Evolutionary conservation across 2,797 vertebrate species (phyloP).

Genomic region (Gouania willdenowi): DNA sequence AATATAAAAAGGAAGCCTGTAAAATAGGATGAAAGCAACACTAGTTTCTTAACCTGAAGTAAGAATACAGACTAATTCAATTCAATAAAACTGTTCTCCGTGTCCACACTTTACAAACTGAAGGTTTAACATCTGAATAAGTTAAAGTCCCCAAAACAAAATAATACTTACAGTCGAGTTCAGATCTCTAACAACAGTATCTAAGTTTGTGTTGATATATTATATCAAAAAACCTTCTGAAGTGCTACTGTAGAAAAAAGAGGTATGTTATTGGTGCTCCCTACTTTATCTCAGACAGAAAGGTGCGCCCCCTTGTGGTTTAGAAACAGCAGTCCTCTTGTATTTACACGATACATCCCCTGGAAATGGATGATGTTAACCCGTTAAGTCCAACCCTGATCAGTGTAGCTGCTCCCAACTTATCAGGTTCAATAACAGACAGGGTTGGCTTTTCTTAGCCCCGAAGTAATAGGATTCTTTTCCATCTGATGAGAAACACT

Average conservation of each 20-base stretch:
- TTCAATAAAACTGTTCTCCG: conserved; percentile 53
- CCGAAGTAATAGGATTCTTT: conserved; percentile 33
- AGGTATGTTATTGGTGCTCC: conserved; percentile 77
- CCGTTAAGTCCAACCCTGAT: conserved; percentile 39
- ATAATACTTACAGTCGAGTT: conserved; percentile 60
- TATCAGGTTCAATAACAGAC: conserved; percentile 30
- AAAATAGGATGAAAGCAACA: conserved; percentile 72
- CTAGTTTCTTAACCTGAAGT: conserved; percentile 68
- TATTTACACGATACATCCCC: conserved; percentile 64
- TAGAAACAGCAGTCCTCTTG: conserved; percentile 73
- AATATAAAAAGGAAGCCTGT: conserved; percentile 71
- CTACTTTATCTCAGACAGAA: conserved; percentile 66
- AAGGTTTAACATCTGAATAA: conserved; percentile 64
- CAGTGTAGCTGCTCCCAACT: conserved; percentile 29
- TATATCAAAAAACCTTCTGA: conserved; percentile 75
- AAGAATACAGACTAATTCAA: conserved; percentile 60
- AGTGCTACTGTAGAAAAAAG: conserved; percentile 81
- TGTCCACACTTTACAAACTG: conserved; percentile 58
- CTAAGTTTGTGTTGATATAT: conserved; percentile 66
- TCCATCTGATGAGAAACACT: conserved; percentile 51
- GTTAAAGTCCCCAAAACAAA: conserved; percentile 70
- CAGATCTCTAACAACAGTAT: conserved; percentile 65
- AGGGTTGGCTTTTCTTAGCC: conserved; percentile 13
- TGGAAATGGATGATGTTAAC: conserved; percentile 58
- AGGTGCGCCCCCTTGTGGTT: conserved; percentile 75